Base-by-base conservation (phyloP, 2,797 vertebrate genomes). In the Dicrostonyx torquatus region DNA sequence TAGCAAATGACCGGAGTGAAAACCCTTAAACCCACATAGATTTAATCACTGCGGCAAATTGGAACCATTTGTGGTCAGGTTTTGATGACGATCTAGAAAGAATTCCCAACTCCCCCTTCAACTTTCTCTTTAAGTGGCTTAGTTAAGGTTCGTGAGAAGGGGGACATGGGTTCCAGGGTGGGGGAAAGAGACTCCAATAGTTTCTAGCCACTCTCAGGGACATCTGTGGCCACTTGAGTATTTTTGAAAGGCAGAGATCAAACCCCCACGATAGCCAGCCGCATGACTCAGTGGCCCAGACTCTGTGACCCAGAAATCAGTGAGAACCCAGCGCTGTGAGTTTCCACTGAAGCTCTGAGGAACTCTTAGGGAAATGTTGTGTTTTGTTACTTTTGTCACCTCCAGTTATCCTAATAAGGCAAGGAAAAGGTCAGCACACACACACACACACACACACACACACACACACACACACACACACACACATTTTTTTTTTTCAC, bases 41-140 rank as follows among this genome's bases (percentile, higher is more conserved):
- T 99, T 99, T 99, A 99, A 99, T 99, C 99, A 99, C 98, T 98
- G 98, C 98, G 98, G 99, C 99, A 99, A 99, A 99, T 99, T 99
- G 99, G 99, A 99, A 99, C 99, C 99, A 99, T 98, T 99, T 98
- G 98, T 98, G 98, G 98, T 97, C 98, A 98, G 98, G 98, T 98
- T 99, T 99, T 99, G 99, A 99, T 99, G 98, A 98, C 50, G 87
- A 96, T 97, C 95, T 97, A 97, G 98, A 98, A 98, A 97, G 97
- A 97, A 97, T 96, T 97, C 97, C 96, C 90, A 90, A 73, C 94
- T 97, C 64, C 96, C 94, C 97, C 97, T 96, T 93, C 53, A 29
- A 89, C 96, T 96, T 98, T 95, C 94, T 73, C 98, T 98, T 98
- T 97, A 98, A 98, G 97, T 96, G 95, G 97, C 97, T 97, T 97